phyloP scores from a whole-genome alignment of 2,797 vertebrate species.

The Petrocephalus sullivani region DNA sequence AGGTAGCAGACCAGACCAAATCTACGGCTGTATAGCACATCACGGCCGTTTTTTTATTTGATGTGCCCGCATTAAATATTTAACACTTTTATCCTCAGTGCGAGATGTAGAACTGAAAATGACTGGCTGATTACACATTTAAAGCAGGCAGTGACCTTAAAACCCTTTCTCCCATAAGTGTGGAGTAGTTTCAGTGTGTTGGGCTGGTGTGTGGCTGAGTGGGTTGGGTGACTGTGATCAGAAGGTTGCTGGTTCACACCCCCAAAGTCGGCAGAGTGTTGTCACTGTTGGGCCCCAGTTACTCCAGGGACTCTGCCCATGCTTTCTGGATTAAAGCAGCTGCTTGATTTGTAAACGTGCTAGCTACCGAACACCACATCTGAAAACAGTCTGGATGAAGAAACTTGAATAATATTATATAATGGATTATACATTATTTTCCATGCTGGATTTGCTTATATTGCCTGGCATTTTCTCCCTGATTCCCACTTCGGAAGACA shows the following conservation, averaged over 20 bases:
- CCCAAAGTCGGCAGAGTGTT: background rate
- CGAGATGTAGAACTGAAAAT: background rate
- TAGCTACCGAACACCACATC: background rate
- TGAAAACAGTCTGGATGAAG: background rate
- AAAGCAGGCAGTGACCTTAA: background rate
- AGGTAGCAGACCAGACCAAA: background rate
- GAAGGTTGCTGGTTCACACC: background rate
- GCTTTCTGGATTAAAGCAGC: background rate
- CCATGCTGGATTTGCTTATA: background rate
- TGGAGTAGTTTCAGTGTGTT: background rate
- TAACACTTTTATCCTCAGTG: slow-evolving; percentile 4
- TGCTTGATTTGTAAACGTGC: background rate
- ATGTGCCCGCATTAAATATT: background rate
- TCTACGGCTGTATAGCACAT: background rate
- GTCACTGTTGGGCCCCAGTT: background rate
- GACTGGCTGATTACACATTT: background rate
- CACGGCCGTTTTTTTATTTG: background rate
- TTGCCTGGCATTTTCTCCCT: background rate
- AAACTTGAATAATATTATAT: background rate
- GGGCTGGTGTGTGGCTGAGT: background rate
- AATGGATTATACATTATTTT: background rate
- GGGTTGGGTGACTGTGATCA: background rate
- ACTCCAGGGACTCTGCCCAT: background rate
- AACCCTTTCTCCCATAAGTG: background rate
- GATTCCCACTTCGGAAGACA: background rate